Evolutionary conservation across 2,888 invertebrate species (phyloP).

Genomic region (Timandra comae): DNA sequence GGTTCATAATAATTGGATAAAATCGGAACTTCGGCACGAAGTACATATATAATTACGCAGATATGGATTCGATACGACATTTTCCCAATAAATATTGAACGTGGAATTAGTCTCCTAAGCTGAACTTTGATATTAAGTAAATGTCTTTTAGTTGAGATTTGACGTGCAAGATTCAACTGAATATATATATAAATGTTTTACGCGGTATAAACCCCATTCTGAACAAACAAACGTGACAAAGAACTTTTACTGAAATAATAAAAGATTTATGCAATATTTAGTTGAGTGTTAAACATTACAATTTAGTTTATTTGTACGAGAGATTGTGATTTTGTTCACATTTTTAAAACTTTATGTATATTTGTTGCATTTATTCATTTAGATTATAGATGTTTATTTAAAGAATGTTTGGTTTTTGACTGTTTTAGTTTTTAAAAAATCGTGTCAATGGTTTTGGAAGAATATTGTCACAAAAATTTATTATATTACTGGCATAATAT

Average conservation of each 20-base stretch:
- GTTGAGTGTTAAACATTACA: slow-evolving; percentile 20
- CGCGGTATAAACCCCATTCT: too few species aligned
- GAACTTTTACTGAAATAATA: not conserved
- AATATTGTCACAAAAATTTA: slow-evolving; percentile 26
- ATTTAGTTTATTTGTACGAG: slow-evolving; percentile 29
- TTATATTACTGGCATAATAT: too few species aligned
- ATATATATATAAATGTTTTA: too few species aligned
- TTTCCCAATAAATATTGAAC: not conserved
- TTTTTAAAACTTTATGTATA: slow-evolving; percentile 48
- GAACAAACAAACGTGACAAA: slow-evolving; percentile 14
- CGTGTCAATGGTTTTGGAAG: slow-evolving; percentile 27
- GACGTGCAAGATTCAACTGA: too few species aligned
- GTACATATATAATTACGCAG: slow-evolving; percentile 1
- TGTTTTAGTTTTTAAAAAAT: slow-evolving; percentile 37
- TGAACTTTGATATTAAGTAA: not conserved
- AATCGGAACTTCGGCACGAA: slow-evolving; percentile 4
- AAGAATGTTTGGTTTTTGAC: slow-evolving; percentile 27
- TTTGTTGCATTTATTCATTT: slow-evolving; percentile 68
- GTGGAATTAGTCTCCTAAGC: not conserved
- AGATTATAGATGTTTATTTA: slow-evolving; percentile 23
- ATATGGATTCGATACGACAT: not conserved
- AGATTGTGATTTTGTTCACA: slow-evolving; percentile 32
- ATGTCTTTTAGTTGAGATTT: not conserved
- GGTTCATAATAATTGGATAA: slow-evolving; percentile 34
- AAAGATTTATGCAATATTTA: slow-evolving; percentile 21